These are phyloP conservation scores for Tympanoctomys barrerae DNA, from an alignment of 2,797 vertebrate species.

Conservation along the genomic window DNA sequence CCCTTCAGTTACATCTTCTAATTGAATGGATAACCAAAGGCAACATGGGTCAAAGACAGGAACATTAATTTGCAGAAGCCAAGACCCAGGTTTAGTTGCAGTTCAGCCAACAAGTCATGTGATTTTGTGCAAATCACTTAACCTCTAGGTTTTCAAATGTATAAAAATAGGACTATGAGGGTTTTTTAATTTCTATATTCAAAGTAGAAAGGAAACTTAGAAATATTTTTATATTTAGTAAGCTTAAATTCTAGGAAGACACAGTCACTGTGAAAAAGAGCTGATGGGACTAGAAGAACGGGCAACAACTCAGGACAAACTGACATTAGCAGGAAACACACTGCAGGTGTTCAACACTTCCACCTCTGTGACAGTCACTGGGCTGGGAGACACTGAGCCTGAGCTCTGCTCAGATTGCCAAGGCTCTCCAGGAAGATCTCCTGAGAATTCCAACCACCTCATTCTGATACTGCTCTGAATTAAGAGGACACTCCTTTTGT, in stretches of 20 bases:
- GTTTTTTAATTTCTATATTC: conserved; percentile 16
- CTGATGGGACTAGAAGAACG: not conserved
- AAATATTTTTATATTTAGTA: conserved; percentile 37
- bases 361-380: not conserved
- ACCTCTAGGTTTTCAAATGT: conserved; percentile 30
- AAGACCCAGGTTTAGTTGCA: conserved; percentile 29
- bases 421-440: not conserved
- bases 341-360: not conserved
- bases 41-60: conserved; percentile 55
- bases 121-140: conserved; percentile 58
- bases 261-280: not conserved
- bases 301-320: not conserved
- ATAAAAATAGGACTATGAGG: conserved; percentile 33
- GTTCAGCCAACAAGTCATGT: conserved; percentile 45
- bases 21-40: conserved; percentile 68
- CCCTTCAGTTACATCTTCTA: conserved; percentile 70
- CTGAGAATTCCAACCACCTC: conserved; percentile 10
- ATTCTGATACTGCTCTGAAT: not conserved
- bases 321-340: not conserved
- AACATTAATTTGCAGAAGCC: conserved; percentile 55
- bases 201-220: conserved; percentile 39
- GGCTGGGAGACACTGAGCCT: not conserved
- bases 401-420: not conserved
- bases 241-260: conserved; percentile 31
- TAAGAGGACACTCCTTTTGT: conserved; percentile 35